Evolutionary conservation across 2,888 invertebrate species (phyloP).

Genomic region (Sarcophaga carnaria): DNA sequence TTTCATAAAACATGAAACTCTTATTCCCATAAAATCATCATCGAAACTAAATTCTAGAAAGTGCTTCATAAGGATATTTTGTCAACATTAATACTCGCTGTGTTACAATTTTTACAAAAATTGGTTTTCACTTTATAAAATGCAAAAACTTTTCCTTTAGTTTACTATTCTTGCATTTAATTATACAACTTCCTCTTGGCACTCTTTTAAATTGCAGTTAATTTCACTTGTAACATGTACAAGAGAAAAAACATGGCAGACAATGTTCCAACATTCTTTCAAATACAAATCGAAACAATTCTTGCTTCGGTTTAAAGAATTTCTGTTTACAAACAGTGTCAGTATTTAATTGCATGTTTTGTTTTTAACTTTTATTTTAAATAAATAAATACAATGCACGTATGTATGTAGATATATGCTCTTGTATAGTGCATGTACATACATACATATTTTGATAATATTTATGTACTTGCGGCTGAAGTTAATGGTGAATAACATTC

Average conservation of each 20-base stretch:
- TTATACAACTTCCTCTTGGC: not conserved
- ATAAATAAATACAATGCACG: not conserved
- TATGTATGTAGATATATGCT: not conserved
- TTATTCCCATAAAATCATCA: no score
- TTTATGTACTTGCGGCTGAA: slow-evolving; percentile 26
- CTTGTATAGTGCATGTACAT: not conserved
- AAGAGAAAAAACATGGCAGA: not conserved
- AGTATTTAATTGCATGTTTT: not conserved
- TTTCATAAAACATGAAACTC: no score
- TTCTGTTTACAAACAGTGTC: not conserved
- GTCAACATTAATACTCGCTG: no score
- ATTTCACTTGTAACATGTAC: not conserved
- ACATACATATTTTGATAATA: not conserved
- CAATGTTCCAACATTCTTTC: not conserved
- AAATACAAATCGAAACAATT: not conserved
- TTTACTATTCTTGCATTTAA: not conserved
- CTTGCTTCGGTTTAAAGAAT: not conserved
- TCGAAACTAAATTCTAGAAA: no score
- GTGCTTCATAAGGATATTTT: no score
- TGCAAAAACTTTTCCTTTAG: not conserved
- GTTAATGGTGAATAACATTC: slow-evolving; percentile 41
- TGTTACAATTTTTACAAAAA: no score
- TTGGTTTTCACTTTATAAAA: no score
- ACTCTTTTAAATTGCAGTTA: slow-evolving; percentile 26
- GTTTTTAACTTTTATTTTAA: not conserved